Percentiles rank a stretch among this genome's conserved stretches.
Conservation (phyloP, 2,113 vertebrate species). For the Lampris megalopsis region DNA sequence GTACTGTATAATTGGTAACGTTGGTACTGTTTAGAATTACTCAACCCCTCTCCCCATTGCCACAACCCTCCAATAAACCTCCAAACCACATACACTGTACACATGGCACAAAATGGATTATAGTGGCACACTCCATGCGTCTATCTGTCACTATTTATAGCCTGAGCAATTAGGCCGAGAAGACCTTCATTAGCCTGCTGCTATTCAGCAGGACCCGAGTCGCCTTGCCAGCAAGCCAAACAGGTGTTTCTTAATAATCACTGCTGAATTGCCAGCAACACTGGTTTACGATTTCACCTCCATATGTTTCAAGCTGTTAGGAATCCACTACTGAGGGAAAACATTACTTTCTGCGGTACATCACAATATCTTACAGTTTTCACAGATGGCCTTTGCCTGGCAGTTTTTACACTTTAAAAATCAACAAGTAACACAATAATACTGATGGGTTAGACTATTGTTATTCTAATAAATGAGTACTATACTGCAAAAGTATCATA, state of each 20-base stretch:
- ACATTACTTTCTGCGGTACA: constrained; percentile 67
- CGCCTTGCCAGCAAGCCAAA: constrained; percentile 80
- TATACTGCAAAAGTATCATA: too few species aligned
- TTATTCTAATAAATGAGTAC: too few species aligned
- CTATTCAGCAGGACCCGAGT: constrained; percentile 80
- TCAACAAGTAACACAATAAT: constrained; percentile 3
- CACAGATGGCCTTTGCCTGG: constrained; percentile 53
- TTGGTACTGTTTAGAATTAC: constrained; percentile 48
- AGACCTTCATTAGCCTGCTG: constrained; percentile 85
- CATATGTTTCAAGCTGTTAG: constrained; percentile 82
- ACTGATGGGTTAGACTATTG: background rate
- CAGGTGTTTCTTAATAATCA: constrained; percentile 86
- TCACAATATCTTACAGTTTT: constrained; percentile 68
- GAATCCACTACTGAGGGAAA: constrained; percentile 69
- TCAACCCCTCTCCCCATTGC: constrained; percentile 52
- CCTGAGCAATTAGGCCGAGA: constrained; percentile 82
- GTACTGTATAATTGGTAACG: constrained; percentile 59
- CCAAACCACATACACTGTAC: constrained; percentile 45
- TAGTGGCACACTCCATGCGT: constrained; percentile 33
- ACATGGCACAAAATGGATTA: constrained; percentile 48
- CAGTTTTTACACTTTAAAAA: constrained; percentile 45
- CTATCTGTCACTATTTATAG: constrained; percentile 83
- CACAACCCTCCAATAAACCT: constrained; percentile 58
- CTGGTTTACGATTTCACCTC: constrained; percentile 74
- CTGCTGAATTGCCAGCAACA: constrained; percentile 80